Evolutionary conservation across 2,797 vertebrate genomes (phyloP).

Genomic region (Ptychadena robeensis): DNA sequence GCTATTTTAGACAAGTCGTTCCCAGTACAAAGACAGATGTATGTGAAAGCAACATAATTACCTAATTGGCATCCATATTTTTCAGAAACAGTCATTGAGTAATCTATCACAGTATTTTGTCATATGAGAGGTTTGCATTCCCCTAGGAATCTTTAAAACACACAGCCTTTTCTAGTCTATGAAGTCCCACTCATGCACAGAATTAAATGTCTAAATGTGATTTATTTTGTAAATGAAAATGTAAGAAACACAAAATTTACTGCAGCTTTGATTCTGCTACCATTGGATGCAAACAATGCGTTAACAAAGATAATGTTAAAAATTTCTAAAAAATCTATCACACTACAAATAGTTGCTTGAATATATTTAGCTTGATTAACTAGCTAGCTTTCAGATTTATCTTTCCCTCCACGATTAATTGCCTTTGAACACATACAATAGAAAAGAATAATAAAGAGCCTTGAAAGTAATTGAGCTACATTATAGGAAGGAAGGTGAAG

Average conservation of each 20-base stretch:
- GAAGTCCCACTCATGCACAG: constrained; percentile 9
- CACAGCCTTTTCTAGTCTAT: background rate
- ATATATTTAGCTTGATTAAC: constrained; percentile 1
- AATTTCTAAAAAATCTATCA: background rate
- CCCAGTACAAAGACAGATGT: background rate
- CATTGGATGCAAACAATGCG: constrained; percentile 26
- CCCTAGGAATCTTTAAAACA: constrained; percentile 27
- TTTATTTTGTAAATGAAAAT: constrained; percentile 9
- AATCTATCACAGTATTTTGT: constrained; percentile 29
- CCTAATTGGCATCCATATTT: constrained; percentile 29
- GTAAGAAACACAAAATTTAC: constrained; percentile 4
- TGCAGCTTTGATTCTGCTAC: too few species aligned
- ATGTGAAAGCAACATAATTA: constrained; percentile 25
- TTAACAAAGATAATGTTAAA: background rate
- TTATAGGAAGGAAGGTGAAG: too few species aligned
- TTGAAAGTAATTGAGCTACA: too few species aligned
- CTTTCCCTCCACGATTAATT: too few species aligned
- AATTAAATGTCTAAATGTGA: constrained; percentile 19
- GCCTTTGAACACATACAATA: too few species aligned
- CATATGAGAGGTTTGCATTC: constrained; percentile 10
- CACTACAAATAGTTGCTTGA: background rate
- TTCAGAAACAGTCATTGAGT: constrained; percentile 21
- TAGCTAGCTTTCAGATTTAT: too few species aligned
- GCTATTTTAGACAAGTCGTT: constrained; percentile 23
- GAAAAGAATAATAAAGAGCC: too few species aligned